These are phyloP conservation scores for Mesoclemmys tuberculata DNA, from an alignment of 2,113 vertebrate species.

Conservation along the genomic window DNA sequence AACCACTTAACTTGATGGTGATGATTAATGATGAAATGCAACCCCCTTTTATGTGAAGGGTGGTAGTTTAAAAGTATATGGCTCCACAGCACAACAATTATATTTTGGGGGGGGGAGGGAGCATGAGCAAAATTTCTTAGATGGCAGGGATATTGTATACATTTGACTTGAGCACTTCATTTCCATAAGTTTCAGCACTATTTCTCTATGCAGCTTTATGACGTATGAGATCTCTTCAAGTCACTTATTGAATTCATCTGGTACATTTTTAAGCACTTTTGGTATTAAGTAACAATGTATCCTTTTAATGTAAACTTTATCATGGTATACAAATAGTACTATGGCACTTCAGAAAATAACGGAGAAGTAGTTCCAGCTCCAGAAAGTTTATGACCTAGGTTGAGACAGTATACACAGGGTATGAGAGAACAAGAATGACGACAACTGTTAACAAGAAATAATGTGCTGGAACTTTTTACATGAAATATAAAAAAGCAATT, in stretches of 20 bases:
- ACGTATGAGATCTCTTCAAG: accelerated
- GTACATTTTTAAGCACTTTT: not conserved
- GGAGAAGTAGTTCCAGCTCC: not conserved
- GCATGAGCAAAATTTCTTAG: not conserved
- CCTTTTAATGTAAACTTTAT: not conserved
- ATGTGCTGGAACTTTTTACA: not conserved
- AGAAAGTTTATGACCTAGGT: not conserved
- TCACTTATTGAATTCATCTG: not conserved
- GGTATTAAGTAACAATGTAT: not conserved
- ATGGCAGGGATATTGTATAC: not conserved
- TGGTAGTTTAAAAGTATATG: not conserved
- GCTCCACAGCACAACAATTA: not conserved
- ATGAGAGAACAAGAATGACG: not conserved
- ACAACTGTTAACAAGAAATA: not conserved
- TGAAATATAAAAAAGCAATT: not conserved
- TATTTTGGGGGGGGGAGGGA: not conserved
- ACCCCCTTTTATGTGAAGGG: not conserved
- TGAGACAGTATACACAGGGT: not conserved
- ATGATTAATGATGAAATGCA: not conserved
- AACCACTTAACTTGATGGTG: not conserved
- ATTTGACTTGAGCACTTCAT: not conserved
- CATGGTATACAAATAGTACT: not conserved
- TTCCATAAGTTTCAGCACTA: not conserved
- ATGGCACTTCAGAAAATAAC: not conserved
- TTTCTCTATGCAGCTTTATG: not conserved